These are phyloP conservation scores for Drosophila orosa DNA, from an alignment of 1,140 invertebrate species.

Conservation along the genomic window DNA sequence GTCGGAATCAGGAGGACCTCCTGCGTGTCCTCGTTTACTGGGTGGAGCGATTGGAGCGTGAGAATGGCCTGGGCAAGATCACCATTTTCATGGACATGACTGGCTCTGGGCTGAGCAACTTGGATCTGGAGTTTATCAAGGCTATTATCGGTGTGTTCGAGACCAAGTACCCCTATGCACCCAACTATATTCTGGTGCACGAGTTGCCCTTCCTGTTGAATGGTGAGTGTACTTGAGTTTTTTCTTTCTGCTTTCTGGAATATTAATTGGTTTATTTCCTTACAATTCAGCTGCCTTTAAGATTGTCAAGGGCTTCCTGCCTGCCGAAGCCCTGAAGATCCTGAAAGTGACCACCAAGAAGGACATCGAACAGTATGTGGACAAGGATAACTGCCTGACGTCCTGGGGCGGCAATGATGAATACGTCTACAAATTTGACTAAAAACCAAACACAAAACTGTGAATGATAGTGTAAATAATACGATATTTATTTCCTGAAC, in stretches of 20 bases:
- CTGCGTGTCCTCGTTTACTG: slow-evolving; percentile 93
- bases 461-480: slow-evolving; percentile 63
- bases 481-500: slow-evolving; percentile 55
- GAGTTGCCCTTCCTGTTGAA: slow-evolving; percentile 98
- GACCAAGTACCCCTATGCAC: slow-evolving; percentile 91
- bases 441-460: slow-evolving; percentile 6
- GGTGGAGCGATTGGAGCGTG: slow-evolving; percentile 93
- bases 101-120: slow-evolving; percentile 93
- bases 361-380: slow-evolving; percentile 90
- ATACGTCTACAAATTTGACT: slow-evolving; percentile 84
- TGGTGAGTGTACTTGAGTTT: slow-evolving; percentile 85
- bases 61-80: slow-evolving; percentile 90
- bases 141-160: slow-evolving; percentile 94
- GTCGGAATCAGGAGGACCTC: slow-evolving; percentile 89
- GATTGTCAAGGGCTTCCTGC: slow-evolving; percentile 94
- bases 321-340: slow-evolving; percentile 93
- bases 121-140: slow-evolving; percentile 94
- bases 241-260: not conserved
- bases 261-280: slow-evolving; percentile 60
- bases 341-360: slow-evolving; percentile 94
- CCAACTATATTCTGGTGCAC: slow-evolving; percentile 95
- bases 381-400: slow-evolving; percentile 89
- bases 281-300: slow-evolving; percentile 92
- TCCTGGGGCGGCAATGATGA: slow-evolving; percentile 93
- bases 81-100: slow-evolving; percentile 96